phyloP scores from a whole-genome alignment of 37 sponge, comb jelly and placozoan genomes.

The Beroe forskalii region DNA sequence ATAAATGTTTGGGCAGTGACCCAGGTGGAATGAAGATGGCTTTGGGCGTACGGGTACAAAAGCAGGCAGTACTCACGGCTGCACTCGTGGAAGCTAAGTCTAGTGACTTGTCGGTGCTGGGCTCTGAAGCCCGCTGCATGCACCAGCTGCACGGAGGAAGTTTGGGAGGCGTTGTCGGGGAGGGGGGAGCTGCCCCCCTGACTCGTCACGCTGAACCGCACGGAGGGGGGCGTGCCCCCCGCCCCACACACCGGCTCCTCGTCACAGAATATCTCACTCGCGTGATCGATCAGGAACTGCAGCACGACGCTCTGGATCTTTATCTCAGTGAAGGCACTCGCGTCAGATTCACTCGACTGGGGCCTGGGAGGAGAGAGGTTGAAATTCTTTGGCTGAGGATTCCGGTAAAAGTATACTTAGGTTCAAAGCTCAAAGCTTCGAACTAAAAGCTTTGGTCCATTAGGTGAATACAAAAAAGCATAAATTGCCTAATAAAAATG shows the following conservation, averaged over 20 bases:
- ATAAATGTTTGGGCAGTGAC: too few relatives aligned
- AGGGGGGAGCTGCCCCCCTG: neutral
- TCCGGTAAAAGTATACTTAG: too few relatives aligned
- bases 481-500: too few relatives aligned
- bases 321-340: conserved; percentile 40
- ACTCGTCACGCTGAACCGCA: neutral
- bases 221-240: neutral
- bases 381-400: too few relatives aligned
- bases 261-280: neutral
- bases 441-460: too few relatives aligned
- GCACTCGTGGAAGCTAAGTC: conserved; percentile 38
- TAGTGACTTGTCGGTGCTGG: neutral
- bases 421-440: too few relatives aligned
- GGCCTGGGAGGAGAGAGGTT: neutral
- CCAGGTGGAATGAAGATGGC: too few relatives aligned
- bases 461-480: too few relatives aligned
- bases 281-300: conserved; percentile 65
- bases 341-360: conserved; percentile 30
- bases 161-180: conserved; percentile 27
- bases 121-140: conserved; percentile 35
- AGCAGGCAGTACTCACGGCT: neutral
- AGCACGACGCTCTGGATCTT: conserved; percentile 62
- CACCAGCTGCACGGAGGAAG: conserved; percentile 36
- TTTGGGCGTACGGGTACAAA: too few relatives aligned
- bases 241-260: conserved; percentile 21